Evolutionary conservation across 2,888 invertebrate species (phyloP).

Genomic region (Spilarctia lutea): DNA sequence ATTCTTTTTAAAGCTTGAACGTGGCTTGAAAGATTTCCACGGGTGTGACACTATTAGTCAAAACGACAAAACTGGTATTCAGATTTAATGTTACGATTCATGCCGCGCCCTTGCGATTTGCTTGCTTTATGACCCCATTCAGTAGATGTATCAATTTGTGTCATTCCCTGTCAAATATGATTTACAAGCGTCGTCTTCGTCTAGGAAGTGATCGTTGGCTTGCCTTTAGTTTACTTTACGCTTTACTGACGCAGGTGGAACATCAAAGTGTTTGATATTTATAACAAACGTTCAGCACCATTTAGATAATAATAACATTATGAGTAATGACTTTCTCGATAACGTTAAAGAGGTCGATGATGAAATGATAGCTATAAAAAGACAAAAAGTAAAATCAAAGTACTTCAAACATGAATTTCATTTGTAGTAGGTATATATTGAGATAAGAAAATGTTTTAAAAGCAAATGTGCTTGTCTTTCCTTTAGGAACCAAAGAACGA

Average conservation of each 20-base stretch:
- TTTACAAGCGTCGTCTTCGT: conserved; percentile 32
- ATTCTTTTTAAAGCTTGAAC: conserved; percentile 39
- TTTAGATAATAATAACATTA: conserved; percentile 59
- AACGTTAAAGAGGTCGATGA: conserved; percentile 32
- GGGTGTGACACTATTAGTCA: conserved; percentile 68
- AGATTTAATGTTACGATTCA: conserved; percentile 60
- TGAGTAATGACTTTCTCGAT: conserved; percentile 48
- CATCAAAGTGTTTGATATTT: conserved; percentile 64
- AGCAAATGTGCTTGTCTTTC: not conserved
- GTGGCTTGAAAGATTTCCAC: conserved; percentile 37
- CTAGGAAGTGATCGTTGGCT: conserved; percentile 23
- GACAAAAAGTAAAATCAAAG: not conserved
- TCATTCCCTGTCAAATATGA: conserved; percentile 33
- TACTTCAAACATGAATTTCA: not conserved
- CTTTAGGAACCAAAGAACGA: not conserved
- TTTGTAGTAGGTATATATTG: not conserved
- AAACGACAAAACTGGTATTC: conserved; percentile 62
- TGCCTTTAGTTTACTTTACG: conserved; percentile 36
- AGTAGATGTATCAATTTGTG: conserved; percentile 57
- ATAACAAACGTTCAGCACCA: conserved; percentile 55
- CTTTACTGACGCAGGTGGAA: conserved; percentile 56
- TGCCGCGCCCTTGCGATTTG: conserved; percentile 54
- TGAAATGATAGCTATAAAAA: conserved; percentile 37
- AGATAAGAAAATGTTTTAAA: not conserved
- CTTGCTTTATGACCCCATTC: conserved; percentile 54